These are phyloP conservation scores for Punctoribates punctum DNA, from an alignment of 2,888 invertebrate species.

Conservation along the genomic window DNA sequence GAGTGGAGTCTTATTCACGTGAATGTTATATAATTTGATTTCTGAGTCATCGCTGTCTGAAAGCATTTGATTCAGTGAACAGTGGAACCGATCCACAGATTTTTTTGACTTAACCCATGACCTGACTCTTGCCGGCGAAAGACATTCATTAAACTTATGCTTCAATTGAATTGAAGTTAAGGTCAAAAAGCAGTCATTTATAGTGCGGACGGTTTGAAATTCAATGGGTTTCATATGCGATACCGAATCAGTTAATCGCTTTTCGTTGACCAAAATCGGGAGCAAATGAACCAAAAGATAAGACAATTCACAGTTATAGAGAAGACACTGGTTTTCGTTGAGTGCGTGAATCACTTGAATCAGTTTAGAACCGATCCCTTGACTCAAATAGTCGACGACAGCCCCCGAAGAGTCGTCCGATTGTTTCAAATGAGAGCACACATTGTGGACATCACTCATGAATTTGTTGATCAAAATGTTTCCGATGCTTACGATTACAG, in stretches of 20 bases:
- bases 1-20: constrained; percentile 5
- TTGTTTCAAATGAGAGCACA: constrained; percentile 3
- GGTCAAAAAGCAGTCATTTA: neutral
- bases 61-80: neutral
- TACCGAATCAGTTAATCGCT: neutral
- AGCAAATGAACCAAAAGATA: constrained; percentile 29
- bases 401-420: neutral
- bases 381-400: neutral
- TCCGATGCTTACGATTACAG: constrained; percentile 34
- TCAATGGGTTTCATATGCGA: neutral
- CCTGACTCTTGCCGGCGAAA: constrained; percentile 35
- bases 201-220: neutral
- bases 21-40: constrained; percentile 13
- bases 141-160: neutral
- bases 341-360: constrained; percentile 19
- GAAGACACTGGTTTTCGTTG: neutral
- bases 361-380: constrained; percentile 31
- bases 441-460: constrained; percentile 29
- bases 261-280: neutral
- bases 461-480: constrained; percentile 36
- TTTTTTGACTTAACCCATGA: constrained; percentile 17
- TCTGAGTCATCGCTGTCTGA: constrained; percentile 32
- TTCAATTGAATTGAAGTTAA: constrained; percentile 19
- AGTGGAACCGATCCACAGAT: neutral
- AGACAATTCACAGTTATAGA: constrained; percentile 31